Percentiles rank a stretch among this genome's conserved stretches.
phyloP scores from a whole-genome alignment of 2,797 vertebrate species.

The Tenualosa thibaudeaui region DNA sequence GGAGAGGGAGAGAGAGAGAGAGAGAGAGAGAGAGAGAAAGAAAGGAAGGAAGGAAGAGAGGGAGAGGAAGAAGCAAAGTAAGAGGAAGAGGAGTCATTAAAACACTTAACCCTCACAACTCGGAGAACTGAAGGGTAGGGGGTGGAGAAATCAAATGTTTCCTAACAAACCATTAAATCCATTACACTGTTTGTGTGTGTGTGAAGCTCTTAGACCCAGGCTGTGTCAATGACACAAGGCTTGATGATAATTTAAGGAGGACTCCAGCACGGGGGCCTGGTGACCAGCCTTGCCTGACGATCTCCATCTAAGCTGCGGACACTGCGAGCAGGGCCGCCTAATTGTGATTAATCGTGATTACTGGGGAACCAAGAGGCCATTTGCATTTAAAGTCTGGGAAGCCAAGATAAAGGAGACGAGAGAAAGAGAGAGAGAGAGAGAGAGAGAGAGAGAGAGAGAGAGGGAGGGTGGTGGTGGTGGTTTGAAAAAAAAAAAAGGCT shows the following conservation, averaged over 20 bases:
- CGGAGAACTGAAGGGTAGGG: neutral
- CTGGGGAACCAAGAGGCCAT: slow-evolving; percentile 39
- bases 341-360: slow-evolving; percentile 55
- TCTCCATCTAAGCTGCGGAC: slow-evolving; percentile 33
- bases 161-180: slow-evolving; percentile 24
- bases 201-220: neutral
- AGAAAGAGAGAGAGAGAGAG: slow-evolving; percentile 20
- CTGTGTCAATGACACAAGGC: slow-evolving; percentile 36
- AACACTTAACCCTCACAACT: slow-evolving; percentile 12
- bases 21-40: neutral
- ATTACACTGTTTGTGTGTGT: neutral
- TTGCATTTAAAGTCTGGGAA: slow-evolving; percentile 38
- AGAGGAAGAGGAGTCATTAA: slow-evolving; percentile 6
- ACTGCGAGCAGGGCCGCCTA: slow-evolving; percentile 48
- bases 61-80: neutral
- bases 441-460: slow-evolving; percentile 23
- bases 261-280: neutral
- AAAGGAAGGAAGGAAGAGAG: neutral
- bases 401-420: slow-evolving; percentile 27
- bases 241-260: slow-evolving; percentile 39
- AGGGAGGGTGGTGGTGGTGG: slow-evolving; percentile 6
- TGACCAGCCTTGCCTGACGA: slow-evolving; percentile 33
- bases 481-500: slow-evolving; percentile 25
- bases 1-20: neutral
- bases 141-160: neutral